Percentiles rank a stretch among this genome's conserved stretches.
phyloP scores from a whole-genome alignment of 1,140 invertebrate genomes.

The Sminthurides bifidus region DNA sequence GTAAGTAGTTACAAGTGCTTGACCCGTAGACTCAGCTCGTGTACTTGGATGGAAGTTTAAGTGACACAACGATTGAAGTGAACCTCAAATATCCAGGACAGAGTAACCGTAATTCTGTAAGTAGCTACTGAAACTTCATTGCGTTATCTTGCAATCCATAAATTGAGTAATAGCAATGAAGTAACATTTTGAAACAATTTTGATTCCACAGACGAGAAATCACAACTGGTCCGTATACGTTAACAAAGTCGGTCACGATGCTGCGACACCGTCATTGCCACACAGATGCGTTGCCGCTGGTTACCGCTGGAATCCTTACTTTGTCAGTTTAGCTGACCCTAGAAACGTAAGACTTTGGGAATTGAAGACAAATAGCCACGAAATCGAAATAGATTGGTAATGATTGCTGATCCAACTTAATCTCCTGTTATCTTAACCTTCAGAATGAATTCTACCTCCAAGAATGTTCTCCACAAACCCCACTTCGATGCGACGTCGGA shows the following conservation, averaged over 20 bases:
- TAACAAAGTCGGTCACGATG: constrained; percentile 85
- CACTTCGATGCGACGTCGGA: constrained; percentile 81
- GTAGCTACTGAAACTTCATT: background rate
- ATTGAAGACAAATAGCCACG: background rate
- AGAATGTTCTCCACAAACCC: constrained; percentile 76
- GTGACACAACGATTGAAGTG: constrained; percentile 79
- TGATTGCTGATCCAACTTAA: background rate
- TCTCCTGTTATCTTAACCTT: constrained; percentile 1
- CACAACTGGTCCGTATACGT: constrained; percentile 90
- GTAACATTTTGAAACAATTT: background rate
- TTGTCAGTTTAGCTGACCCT: constrained; percentile 75
- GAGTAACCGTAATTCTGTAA: constrained; percentile 3
- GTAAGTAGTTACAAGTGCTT: constrained; percentile 40
- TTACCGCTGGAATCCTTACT: constrained; percentile 86
- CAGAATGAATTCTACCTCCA: constrained; percentile 69
- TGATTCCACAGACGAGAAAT: constrained; percentile 51
- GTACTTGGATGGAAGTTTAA: constrained; percentile 69
- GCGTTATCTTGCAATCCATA: background rate
- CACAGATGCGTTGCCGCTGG: constrained; percentile 79
- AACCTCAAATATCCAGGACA: constrained; percentile 60
- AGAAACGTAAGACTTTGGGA: constrained; percentile 54
- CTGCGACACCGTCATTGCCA: constrained; percentile 60
- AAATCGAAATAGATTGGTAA: too few relatives aligned
- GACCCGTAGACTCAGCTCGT: constrained; percentile 60
- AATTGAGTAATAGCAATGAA: background rate